Evolutionary conservation across 2,888 invertebrate species (phyloP).

Genomic region (Thelaira solivaga): DNA sequence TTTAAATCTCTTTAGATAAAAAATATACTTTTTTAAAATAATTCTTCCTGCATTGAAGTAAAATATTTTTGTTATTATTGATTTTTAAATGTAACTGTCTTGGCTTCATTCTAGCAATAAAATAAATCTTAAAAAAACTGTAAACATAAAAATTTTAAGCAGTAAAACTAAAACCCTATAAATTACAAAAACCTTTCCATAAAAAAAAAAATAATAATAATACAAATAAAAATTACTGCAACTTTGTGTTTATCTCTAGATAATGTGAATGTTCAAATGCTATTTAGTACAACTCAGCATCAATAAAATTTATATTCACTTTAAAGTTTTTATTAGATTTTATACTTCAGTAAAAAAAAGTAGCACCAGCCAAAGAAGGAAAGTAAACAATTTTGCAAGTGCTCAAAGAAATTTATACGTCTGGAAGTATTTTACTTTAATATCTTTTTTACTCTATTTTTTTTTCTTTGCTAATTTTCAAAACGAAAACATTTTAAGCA

Average conservation of each 20-base stretch:
- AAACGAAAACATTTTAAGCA: conserved; percentile 28
- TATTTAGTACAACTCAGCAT: neutral
- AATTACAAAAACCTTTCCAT: no score
- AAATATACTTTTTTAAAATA: no score
- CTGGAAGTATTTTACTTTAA: conserved; percentile 4
- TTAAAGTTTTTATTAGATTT: conserved; percentile 21
- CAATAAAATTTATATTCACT: conserved; percentile 8
- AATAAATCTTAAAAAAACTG: no score
- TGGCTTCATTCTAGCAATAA: no score
- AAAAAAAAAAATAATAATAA: no score
- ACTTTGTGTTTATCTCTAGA: neutral
- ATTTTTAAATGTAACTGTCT: no score
- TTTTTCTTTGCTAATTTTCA: neutral
- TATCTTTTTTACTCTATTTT: neutral
- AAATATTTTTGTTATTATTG: no score
- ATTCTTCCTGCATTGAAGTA: no score
- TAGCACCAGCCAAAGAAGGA: neutral
- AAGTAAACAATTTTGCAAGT: conserved; percentile 8
- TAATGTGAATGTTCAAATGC: neutral
- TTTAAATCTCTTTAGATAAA: no score
- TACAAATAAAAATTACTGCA: neutral
- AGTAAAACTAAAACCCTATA: no score
- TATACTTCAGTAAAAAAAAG: neutral
- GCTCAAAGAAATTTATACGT: conserved; percentile 6
- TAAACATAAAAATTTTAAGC: no score